Base-by-base conservation (phyloP, 2,888 invertebrate species). In the Pristionchus fissidentatus region DNA sequence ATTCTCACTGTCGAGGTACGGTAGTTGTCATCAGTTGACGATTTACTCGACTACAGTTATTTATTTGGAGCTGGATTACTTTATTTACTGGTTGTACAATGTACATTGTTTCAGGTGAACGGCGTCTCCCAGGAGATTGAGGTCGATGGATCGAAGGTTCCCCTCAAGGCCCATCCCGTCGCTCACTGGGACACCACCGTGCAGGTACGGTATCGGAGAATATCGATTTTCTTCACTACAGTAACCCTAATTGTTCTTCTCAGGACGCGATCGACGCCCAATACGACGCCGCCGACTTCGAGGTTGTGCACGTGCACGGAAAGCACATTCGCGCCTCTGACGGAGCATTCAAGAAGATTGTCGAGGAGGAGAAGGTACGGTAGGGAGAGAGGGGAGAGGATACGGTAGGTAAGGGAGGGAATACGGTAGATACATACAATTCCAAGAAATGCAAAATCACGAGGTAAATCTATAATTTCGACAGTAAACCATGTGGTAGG, bases 1-100 rank as follows among this genome's bases (percentile, higher is more conserved):
- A 32, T 82, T 70, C 35, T 82, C 32, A 26, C 70, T 35, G 38
- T 82, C 26, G 82, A 82, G 82, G 82, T 82, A 49, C 46, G 60
- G 78, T 49, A 52, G n/a, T 35, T 35, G 15, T n/a, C n/a, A 73
- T 70, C 8, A 32, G n/a, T 70, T 41, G 70, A 3, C n/a, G n/a
- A n/a, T n/a, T n/a, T n/a, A n/a, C n/a, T n/a, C n/a, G n/a, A 70
- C n/a, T 41, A 41, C 43, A 2, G 46, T 29, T n/a, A 73, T 22
- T 26, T 7, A 73, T 73, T 3, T 5, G 22, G 22, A 8, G 41
- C 35, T 46, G 0, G 10, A 15, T 49, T 10, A 49, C 10, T 49
- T 60, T 60, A 15, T 15, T 15, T 60, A 15, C 26, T 15, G 29
- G 49, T 49, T 49, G 19, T 49, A 60, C 29, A 60, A 26, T 60